Base-by-base conservation (phyloP, 2,797 vertebrate genomes). In the Siniperca obscura region DNA sequence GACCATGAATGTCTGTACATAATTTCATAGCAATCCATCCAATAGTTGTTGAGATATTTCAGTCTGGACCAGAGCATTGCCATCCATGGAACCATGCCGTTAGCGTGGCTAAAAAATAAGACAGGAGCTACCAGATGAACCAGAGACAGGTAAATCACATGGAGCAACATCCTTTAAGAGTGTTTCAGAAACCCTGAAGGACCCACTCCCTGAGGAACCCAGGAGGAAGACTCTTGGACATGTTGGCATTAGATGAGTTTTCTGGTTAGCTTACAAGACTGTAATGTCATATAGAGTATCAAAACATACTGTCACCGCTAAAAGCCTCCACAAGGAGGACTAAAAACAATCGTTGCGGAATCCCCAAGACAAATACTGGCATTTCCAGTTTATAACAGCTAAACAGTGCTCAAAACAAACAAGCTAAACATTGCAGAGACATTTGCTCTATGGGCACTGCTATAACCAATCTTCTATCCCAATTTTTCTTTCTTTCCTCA, bases 311-410 rank as follows among this genome's bases (percentile, higher is more conserved):
- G 57, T 67, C 78, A 38, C 57, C 0, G 42, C 71, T 87, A 74
- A 87, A 88, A 90, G 81, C 79, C 61, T 89, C 52, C 40, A n/a
- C 61, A 11, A 59, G 48, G 44, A 73, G 30, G 53, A 77, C 76
- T 59, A 57, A 61, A 72, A 82, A 68, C 67, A 67, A 66, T 22
- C 0, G 2, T 55, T 59, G 52, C 14, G 12, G 42, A 89, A 81
- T 38, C 42, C 65, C 81, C 57, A 22, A 66, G 78, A 85, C 42
- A 75, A 70, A 82, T 38, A 22, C 66, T 65, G 66, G 4, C 69
- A 76, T 85, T 82, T 85, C 22, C 48, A 70, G 50, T 74, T 84
- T 64, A 74, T 74, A 69, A 65, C 42, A 80, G 78, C 74, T 52
- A 53, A 80, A 52, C 12, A 56, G 61, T 75, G 65, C 4, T 66